Percentiles rank a stretch among this genome's conserved stretches.
These are phyloP conservation scores for Enteromius treurensis DNA, from an alignment of 2,797 vertebrate genomes.

Conservation along the genomic window DNA sequence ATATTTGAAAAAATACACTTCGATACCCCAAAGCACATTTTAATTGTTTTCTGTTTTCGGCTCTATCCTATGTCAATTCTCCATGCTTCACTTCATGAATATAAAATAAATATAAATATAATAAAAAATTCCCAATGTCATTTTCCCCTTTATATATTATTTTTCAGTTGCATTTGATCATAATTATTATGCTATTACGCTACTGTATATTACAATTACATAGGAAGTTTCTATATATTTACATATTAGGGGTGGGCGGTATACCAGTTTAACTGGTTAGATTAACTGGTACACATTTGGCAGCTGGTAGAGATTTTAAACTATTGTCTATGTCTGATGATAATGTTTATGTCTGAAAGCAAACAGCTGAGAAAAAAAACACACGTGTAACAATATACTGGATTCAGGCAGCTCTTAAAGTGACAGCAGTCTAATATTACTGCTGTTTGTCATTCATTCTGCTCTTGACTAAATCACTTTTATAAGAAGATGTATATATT, in stretches of 20 bases:
- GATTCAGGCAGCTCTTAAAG: background rate
- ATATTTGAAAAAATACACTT: conserved; percentile 46
- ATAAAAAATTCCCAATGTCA: background rate
- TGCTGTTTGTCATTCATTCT: background rate
- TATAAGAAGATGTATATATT: no score
- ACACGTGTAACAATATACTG: background rate
- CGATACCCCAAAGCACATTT: conserved; percentile 13
- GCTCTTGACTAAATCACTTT: background rate
- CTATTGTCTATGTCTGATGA: no score
- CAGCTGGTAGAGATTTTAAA: no score
- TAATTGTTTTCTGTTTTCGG: background rate
- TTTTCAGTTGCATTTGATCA: background rate
- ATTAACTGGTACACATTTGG: no score
- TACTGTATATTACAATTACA: background rate
- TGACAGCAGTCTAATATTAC: background rate
- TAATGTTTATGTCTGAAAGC: background rate
- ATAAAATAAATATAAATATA: background rate
- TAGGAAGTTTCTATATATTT: background rate
- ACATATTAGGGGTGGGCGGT: no score
- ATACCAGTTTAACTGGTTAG: no score
- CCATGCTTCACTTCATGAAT: background rate
- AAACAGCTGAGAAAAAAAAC: background rate
- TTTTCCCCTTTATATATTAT: background rate
- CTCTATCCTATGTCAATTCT: no score
- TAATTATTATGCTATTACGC: background rate